Percentiles rank a stretch among this genome's conserved stretches.
Evolutionary conservation across 2,113 vertebrate species (phyloP).

Genomic region (Syngnathoides biaculeatus): DNA sequence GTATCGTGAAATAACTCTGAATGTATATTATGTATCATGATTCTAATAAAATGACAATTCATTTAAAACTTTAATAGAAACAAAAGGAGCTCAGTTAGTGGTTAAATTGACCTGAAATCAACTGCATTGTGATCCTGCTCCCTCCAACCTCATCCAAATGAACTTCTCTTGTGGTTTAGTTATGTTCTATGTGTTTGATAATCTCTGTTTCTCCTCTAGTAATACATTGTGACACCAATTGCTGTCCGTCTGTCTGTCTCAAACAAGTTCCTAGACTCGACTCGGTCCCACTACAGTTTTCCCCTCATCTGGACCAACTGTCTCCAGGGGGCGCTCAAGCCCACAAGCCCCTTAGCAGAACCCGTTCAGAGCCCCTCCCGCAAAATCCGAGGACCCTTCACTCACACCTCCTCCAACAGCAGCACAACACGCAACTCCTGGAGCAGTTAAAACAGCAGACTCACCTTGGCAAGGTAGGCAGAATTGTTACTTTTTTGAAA

Average conservation of each 20-base stretch:
- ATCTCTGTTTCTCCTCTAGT: neutral
- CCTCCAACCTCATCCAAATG: neutral
- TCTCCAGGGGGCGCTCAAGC: slow-evolving; percentile 69
- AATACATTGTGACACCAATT: neutral
- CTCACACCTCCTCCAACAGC: slow-evolving; percentile 83
- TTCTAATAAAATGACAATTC: no score
- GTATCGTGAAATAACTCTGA: no score
- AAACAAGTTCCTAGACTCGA: slow-evolving; percentile 79
- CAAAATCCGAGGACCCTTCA: slow-evolving; percentile 78
- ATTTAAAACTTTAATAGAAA: no score
- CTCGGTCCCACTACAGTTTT: slow-evolving; percentile 79
- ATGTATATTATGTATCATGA: no score
- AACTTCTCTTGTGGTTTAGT: neutral
- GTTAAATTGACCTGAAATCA: no score
- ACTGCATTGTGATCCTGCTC: no score
- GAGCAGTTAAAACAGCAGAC: slow-evolving; percentile 70
- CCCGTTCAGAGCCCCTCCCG: slow-evolving; percentile 90
- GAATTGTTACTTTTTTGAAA: neutral
- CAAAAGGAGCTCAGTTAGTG: no score
- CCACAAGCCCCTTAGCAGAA: slow-evolving; percentile 87
- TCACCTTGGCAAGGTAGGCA: slow-evolving; percentile 62
- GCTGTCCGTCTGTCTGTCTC: neutral
- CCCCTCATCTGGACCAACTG: slow-evolving; percentile 71
- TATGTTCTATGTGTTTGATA: neutral
- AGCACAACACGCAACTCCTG: slow-evolving; percentile 72